These are phyloP conservation scores for Austrofundulus limnaeus DNA, from an alignment of 2,113 vertebrate species.

Conservation along the genomic window DNA sequence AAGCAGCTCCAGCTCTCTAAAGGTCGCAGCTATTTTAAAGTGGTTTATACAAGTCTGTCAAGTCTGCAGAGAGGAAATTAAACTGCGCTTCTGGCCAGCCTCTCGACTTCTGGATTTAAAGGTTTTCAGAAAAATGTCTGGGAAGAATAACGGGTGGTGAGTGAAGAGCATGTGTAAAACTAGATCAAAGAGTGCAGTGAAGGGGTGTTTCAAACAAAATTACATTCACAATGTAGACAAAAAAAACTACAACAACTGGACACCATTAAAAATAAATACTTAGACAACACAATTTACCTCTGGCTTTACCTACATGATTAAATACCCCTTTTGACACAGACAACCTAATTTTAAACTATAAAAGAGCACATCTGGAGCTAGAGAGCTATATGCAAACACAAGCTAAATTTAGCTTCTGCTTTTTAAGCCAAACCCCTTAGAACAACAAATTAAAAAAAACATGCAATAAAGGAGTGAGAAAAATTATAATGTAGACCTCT, in stretches of 20 bases:
- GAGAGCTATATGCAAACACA: slow-evolving; percentile 20
- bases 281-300: neutral
- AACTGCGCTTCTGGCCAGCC: slow-evolving; percentile 7
- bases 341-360: slow-evolving; percentile 4
- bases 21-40: neutral
- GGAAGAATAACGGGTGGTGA: slow-evolving; percentile 11
- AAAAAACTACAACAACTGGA: neutral
- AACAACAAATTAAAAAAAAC: slow-evolving; percentile 54
- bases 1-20: neutral
- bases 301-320: slow-evolving; percentile 12
- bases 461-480: slow-evolving; percentile 8
- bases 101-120: slow-evolving; percentile 24
- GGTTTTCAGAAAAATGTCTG: slow-evolving; percentile 12
- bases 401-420: slow-evolving; percentile 58
- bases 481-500: slow-evolving; percentile 6
- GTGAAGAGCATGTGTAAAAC: slow-evolving; percentile 20
- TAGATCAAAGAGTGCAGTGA: slow-evolving; percentile 21
- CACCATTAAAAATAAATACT: neutral
- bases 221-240: slow-evolving; percentile 6
- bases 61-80: slow-evolving; percentile 1
- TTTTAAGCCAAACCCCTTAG: slow-evolving; percentile 43
- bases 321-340: slow-evolving; percentile 37
- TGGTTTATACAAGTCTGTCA: slow-evolving; percentile 10
- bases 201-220: slow-evolving; percentile 27
- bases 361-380: slow-evolving; percentile 23